Base-by-base conservation (phyloP, 1,140 invertebrate species). In the Drosophila prosaltans region DNA sequence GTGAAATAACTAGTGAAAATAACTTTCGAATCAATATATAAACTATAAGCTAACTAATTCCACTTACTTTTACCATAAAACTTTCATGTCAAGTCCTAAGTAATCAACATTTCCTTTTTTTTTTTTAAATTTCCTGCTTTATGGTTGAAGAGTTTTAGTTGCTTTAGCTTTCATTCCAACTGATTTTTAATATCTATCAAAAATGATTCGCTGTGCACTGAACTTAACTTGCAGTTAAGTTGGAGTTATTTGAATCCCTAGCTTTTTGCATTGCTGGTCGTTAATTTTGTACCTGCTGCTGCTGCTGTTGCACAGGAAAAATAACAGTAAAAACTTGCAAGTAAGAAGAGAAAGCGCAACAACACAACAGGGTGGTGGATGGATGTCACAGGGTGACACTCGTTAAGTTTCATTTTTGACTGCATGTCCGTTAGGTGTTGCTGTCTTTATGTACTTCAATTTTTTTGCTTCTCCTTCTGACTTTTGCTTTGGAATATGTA, bases 391-490 rank as follows among this genome's bases (percentile, higher is more conserved):
- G 21, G 66, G 72, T 62, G 68, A 61, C 59, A 69, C 61, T 86
- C 83, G 80, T 88, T 82, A 88, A 82, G 69, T 74, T 79, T 68
- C 81, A 82, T 67, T 74, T 74, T 78, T 68, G 76, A 79, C 60
- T 69, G 61, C 26, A 69, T 64, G 79, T 58, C 79, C 83, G 76
- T 72, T 86, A 80, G 82, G 79, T 82, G 82, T 51, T 69, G 83
- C 21, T 26, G 45, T 51, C 83, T 86, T 86, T 86, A 86, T 86
- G 83, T 76, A 82, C 79, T 76, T 58, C 39, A 67, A 55, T 66
- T 64, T 69, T 69, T 80, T 78, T 71, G 77, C 69, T 58, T 43
- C 68, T 51, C 24, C 24, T 24, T 26, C 21, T 24, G 45, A 51
- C 45, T 51, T 8, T 51, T 51, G 45, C 45, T 51, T 51, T 51